Percentiles rank a stretch among this genome's conserved stretches.
phyloP scores from a whole-genome alignment of 2,888 invertebrate species.

The Halictus quadricinctus region DNA sequence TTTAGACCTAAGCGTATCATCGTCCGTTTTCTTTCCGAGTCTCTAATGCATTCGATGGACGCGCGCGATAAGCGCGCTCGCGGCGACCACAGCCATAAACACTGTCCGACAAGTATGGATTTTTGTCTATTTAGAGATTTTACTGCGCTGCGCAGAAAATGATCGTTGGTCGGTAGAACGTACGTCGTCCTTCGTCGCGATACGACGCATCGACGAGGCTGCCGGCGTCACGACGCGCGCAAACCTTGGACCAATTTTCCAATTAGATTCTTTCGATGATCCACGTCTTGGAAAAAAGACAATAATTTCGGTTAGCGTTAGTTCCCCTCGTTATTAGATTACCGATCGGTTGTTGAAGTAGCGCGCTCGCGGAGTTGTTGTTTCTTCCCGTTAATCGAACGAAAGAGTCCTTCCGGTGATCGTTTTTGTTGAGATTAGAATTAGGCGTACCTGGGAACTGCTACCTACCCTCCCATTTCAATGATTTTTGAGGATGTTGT shows the following conservation, averaged over 20 bases:
- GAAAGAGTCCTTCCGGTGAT: not conserved
- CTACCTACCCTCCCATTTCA: not conserved
- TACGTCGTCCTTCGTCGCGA: not conserved
- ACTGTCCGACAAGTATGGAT: not conserved
- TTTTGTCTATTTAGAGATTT: not conserved
- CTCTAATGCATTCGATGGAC: not conserved
- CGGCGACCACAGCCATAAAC: not conserved
- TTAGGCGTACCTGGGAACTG: not conserved
- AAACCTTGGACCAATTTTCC: conserved; percentile 71
- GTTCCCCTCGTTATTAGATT: conserved; percentile 43
- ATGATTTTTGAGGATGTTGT: too few relatives aligned
- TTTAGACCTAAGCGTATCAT: conserved; percentile 24
- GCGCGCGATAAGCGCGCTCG: conserved; percentile 5
- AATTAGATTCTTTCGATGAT: conserved; percentile 43
- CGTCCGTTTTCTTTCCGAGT: conserved; percentile 9
- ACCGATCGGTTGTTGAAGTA: conserved; percentile 23
- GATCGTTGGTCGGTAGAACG: not conserved
- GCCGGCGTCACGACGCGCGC: conserved; percentile 31
- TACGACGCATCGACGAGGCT: not conserved
- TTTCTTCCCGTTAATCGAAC: conserved; percentile 14
- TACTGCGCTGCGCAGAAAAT: not conserved
- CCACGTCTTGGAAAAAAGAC: conserved; percentile 66
- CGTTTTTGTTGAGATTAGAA: not conserved
- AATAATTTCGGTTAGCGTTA: conserved; percentile 68
- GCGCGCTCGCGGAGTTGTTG: not conserved